Conservation (phyloP, 2,113 vertebrate species). For the Girardinichthys multiradiatus region DNA sequence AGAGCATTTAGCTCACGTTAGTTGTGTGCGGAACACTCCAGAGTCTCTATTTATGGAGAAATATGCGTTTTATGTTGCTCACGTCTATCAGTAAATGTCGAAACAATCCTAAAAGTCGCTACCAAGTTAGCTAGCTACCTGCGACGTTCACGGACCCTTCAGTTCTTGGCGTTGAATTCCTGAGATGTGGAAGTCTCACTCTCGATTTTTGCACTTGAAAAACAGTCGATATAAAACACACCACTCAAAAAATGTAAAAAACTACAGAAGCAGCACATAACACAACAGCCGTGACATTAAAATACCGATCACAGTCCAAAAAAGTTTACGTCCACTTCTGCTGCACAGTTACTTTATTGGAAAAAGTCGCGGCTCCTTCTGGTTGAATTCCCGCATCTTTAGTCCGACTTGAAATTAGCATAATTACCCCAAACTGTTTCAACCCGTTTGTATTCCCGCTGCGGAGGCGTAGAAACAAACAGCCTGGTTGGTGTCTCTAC, state of each 20-base stretch:
- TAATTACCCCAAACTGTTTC: neutral
- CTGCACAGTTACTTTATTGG: conserved; percentile 30
- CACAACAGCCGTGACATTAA: neutral
- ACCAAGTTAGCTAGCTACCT: conserved; percentile 54
- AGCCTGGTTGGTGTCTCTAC: conserved; percentile 16
- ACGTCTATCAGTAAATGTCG: neutral
- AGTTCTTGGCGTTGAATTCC: conserved; percentile 49
- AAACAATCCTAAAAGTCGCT: conserved; percentile 27
- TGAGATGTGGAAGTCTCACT: conserved; percentile 36
- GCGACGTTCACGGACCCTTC: conserved; percentile 56
- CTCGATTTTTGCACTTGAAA: neutral
- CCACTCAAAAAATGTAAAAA: neutral
- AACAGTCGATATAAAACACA: conserved; percentile 1
- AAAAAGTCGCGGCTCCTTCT: conserved; percentile 30
- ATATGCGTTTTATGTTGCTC: neutral
- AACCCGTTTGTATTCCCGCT: conserved; percentile 23
- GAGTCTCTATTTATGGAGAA: neutral
- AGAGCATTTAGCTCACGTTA: neutral
- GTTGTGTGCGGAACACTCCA: neutral
- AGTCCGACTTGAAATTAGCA: conserved; percentile 11
- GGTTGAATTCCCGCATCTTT: conserved; percentile 20
- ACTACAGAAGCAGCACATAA: neutral
- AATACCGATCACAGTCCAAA: conserved; percentile 1
- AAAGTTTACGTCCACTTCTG: conserved; percentile 50
- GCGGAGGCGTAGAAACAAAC: conserved; percentile 46